Base-by-base conservation (phyloP, 2,113 vertebrate genomes). In the Pogona vitticeps region DNA sequence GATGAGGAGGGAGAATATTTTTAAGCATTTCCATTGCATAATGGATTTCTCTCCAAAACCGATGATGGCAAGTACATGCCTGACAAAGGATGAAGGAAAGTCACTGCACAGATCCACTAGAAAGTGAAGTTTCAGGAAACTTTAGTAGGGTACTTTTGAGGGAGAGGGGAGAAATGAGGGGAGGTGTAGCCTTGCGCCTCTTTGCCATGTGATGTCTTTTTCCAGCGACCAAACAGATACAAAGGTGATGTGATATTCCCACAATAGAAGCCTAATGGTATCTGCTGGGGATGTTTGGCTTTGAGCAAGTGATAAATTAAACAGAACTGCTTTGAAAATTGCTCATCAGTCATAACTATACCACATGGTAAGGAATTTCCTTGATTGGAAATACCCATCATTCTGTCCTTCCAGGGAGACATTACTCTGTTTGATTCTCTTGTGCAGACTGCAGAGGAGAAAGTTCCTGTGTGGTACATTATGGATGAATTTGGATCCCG, bases 401-500 rank as follows among this genome's bases (percentile, higher is more conserved):
- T 52, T 52, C 46, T 52, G 46, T 63, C 21, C 18, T 59, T 63
- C 61, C 21, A 6, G 18, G 4, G 0, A 80, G 18, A 2, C 10
- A 3, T 79, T 20, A 56, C 6, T 40, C 2, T 42, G 8, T 84
- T 23, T 90, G 21, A 18, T 83, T 56, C 71, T 0, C 75, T 84
- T 83, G 0, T 15, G 0, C 92, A 97, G 97, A 95, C 96, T 1
- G 96, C 97, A 0, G 97, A 97, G 83, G 98, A 99, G 86, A 98
- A 98, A 88, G 96, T 98, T 56, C 98, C 98, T 0, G 98, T 99
- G 76, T 99, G 99, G 99, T 99, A 99, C 91, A 92, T 99, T 90
- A 98, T 99, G 98, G 99, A 99, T 70, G 99, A 99, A 91, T 99
- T 99, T 83, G 98, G 98, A 83, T 98, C 98, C 0, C 96, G 96